phyloP scores from a whole-genome alignment of 2,888 invertebrate species.

The Dolichopus griseipennis region DNA sequence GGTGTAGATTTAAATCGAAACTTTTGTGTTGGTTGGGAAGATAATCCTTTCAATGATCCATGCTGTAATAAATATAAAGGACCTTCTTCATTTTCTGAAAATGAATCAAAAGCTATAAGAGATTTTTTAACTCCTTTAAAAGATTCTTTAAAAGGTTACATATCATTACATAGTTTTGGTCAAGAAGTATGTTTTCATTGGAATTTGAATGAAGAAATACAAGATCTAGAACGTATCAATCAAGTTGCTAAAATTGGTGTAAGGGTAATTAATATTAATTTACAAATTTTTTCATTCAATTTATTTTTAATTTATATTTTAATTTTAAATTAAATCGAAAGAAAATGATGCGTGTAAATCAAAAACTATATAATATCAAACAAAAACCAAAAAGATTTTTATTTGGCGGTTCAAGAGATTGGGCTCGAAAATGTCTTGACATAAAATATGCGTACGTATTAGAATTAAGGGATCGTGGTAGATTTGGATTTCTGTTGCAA shows the following conservation, averaged over 20 bases:
- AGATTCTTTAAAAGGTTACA: too few species aligned
- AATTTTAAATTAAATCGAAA: conserved; percentile 24
- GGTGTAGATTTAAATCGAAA: conserved; percentile 81
- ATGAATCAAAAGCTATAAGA: conserved; percentile 51
- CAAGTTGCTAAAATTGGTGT: too few species aligned
- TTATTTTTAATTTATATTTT: conserved; percentile 19
- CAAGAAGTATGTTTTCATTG: too few species aligned
- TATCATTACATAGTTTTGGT: too few species aligned
- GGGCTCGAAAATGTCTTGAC: conserved; percentile 66
- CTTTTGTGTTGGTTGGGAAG: conserved; percentile 79
- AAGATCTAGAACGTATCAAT: too few species aligned
- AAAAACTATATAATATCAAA: background rate
- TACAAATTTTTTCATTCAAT: conserved; percentile 16
- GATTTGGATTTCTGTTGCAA: conserved; percentile 69
- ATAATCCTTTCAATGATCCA: conserved; percentile 50
- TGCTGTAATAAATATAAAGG: conserved; percentile 78
- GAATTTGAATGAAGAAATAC: too few species aligned
- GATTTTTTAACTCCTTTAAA: too few species aligned
- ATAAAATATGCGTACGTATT: conserved; percentile 77
- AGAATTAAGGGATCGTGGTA: conserved; percentile 70
- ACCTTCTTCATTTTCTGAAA: conserved; percentile 67
- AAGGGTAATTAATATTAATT: too few species aligned
- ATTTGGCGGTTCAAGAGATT: conserved; percentile 69
- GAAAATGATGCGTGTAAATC: background rate
- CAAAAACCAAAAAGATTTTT: background rate